Evolutionary conservation across 2,113 vertebrate species (phyloP), one percentile per base, ranked within the genome.

Genomic region (Oreochromis niloticus): DNA sequence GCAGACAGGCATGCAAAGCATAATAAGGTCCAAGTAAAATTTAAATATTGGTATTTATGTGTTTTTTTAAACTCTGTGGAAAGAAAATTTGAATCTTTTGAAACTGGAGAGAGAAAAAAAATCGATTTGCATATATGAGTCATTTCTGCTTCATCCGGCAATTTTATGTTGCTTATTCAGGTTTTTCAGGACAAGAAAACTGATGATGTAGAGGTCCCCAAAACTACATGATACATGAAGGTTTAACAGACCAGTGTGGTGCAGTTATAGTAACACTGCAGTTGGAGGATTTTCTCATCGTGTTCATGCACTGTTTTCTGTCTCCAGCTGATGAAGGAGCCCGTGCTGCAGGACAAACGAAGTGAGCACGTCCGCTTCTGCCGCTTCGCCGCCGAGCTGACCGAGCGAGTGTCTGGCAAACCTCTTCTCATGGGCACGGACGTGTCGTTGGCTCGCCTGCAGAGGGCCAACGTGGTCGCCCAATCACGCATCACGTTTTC

Each of bases 331-430:
- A 99, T 99, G 98, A 98, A 99, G 82, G 98, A 99, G 90, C 98
- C 98, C 0, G 97, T 99, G 81, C 97, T 99, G n/a, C 98, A 99
- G 97, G 98, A 99, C 96, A 99, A 99, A 89, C 98, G 98, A 32
- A 98, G 97, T 0, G 98, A 99, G 85, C 98, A 99, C 0, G 97
- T 98, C 19, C 98, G 97, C n/a, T 99, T 99, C 96, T 99, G 98
- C 95, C 97, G 98, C 19, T 99, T 97, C 0, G 98, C 98, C 0
- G 97, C 97, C 0, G 97, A 99, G 91, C 97, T 99, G 71, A 99
- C 98, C 1, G 98, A 99, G 93, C 96, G 98, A 0, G 97, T 99
- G 12, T 99, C 98, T 0, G 98, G 98, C 9, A 99, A 99, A 87
- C 98, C 98, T 0, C 91, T 99, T 36, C 97, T 98, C 41, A 97